A percentile compares a stretch with the other conserved stretches of the same genome.
Conservation (phyloP, 1,140 invertebrate genomes). For the Ladona fulva region DNA sequence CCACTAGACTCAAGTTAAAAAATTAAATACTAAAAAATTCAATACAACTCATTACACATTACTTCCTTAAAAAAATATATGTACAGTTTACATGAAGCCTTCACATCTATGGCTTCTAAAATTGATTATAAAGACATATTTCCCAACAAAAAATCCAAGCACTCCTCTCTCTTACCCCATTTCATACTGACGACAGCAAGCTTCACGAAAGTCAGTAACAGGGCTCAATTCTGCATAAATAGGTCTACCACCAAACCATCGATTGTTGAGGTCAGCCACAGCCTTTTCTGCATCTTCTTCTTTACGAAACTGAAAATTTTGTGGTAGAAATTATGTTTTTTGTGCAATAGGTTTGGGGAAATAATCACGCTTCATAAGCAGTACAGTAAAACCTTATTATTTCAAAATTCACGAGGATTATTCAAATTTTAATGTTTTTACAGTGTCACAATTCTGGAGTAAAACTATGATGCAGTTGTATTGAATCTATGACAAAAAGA, state of each 20-base stretch:
- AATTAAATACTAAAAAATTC: neutral
- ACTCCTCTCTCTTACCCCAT: constrained; percentile 61
- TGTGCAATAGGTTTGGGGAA: neutral
- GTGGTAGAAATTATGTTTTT: neutral
- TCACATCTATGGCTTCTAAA: neutral
- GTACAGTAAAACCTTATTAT: too few species aligned
- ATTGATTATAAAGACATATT: neutral
- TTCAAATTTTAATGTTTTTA: too few species aligned
- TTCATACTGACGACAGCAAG: constrained; percentile 98
- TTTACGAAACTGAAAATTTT: constrained; percentile 67
- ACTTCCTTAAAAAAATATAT: neutral
- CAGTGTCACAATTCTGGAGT: too few species aligned
- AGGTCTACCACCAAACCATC: constrained; percentile 98
- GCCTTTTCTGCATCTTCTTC: constrained; percentile 98
- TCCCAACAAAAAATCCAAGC: neutral
- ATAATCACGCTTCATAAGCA: neutral
- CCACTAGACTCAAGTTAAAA: constrained; percentile 12
- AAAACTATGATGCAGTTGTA: too few species aligned
- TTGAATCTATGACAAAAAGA: too few species aligned
- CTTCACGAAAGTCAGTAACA: constrained; percentile 97
- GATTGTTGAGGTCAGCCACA: constrained; percentile 91
- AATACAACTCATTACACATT: neutral
- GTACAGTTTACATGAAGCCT: neutral
- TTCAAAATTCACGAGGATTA: too few species aligned
- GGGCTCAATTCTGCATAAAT: constrained; percentile 97